Base-by-base conservation (phyloP, 2,888 invertebrate species). In the Apodemia zela region DNA sequence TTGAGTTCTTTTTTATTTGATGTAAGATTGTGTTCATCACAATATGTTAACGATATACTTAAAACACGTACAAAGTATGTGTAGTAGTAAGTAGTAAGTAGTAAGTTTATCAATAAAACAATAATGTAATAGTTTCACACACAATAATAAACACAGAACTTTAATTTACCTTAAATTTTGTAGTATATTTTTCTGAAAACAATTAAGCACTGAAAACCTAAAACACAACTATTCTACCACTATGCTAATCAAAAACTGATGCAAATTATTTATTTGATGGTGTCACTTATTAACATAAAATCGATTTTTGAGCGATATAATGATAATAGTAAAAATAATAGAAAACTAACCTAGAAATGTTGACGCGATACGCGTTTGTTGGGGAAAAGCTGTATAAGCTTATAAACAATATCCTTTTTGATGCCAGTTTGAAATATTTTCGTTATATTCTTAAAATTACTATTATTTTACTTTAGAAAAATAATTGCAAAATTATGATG, bases 351-450 rank as follows among this genome's bases (percentile, higher is more conserved):
- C 89, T 89, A 84, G 83, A 80, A 38, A 67, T 71, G 67, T 70
- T 74, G 63, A 76, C 69, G 69, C 86, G 78, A 66, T 76, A 81
- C 3, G 76, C 68, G 59, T 80, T 35, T 8, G 78, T 74, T 5
- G 87, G 85, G 42, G 84, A 82, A 69, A 83, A 84, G 68, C 77
- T 82, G 75, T 84, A 85, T 77, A 82, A 75, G 63, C 88, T 83
- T 74, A 88, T 77, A 65, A 86, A 72, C 61, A 88, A 64, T 57
- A 87, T 59, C 72, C 83, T 81, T 80, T 83, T 82, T 60, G 87
- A 84, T 86, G 89, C 89, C 89, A 90, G 89, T 80, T 89, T 90
- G 89, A 72, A 69, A 54, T 54, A 0, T 66, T 59, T 67, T 59
- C 49, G 63, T 60, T 67, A 64, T 65, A 59, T 63, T 59, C 25